Percentiles rank a stretch among this genome's conserved stretches.
These are phyloP conservation scores for Helicoverpa armigera DNA, from an alignment of 1,140 invertebrate genomes.

Conservation along the genomic window DNA sequence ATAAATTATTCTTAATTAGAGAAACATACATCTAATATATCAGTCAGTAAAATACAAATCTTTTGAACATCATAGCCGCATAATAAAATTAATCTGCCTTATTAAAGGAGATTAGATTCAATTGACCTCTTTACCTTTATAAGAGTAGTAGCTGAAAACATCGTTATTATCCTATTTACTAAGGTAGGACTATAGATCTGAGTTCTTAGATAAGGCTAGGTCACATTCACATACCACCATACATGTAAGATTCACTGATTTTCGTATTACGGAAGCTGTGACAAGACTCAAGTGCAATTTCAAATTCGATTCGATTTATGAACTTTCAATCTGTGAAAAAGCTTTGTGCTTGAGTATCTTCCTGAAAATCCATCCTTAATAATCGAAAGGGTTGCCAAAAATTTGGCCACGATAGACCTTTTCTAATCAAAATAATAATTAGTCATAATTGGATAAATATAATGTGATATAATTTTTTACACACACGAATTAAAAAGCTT, in stretches of 20 bases:
- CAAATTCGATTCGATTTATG: no score
- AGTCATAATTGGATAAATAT: neutral
- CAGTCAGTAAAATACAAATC: neutral
- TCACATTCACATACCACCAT: neutral
- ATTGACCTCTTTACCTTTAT: conserved; percentile 16
- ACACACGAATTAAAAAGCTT: no score
- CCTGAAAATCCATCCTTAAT: no score
- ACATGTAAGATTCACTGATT: neutral
- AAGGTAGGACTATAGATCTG: conserved; percentile 3
- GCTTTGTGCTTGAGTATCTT: no score
- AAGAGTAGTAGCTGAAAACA: neutral
- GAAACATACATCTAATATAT: neutral
- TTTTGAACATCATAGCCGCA: neutral
- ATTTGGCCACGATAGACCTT: no score
- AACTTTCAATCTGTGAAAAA: no score
- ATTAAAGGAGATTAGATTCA: conserved; percentile 1
- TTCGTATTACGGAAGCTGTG: neutral
- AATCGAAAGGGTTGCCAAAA: neutral
- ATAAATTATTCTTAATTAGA: neutral
- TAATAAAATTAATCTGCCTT: neutral
- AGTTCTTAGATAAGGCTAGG: conserved; percentile 1
- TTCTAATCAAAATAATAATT: neutral
- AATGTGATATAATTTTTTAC: neutral
- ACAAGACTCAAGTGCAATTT: no score
- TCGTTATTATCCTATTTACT: conserved; percentile 3